Evolutionary conservation across 2,797 vertebrate species (phyloP).

Genomic region (Astyanax mexicanus): DNA sequence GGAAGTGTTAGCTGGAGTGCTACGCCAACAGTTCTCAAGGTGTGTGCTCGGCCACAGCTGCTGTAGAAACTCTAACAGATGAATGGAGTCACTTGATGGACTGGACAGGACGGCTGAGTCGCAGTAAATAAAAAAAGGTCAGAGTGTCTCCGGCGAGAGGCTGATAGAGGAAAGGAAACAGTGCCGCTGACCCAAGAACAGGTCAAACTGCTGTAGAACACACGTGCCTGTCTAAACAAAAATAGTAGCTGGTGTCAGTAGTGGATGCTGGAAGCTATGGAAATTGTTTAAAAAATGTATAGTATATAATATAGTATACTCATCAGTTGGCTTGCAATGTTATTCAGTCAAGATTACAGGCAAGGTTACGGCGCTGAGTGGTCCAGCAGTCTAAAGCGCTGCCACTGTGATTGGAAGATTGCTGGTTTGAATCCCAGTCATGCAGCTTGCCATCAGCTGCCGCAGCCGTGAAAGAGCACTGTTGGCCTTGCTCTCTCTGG

Average conservation of each 20-base stretch:
- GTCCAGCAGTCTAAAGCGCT: too few species aligned
- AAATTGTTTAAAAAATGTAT: too few species aligned
- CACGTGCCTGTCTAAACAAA: neutral
- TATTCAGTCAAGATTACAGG: too few species aligned
- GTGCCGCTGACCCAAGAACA: neutral
- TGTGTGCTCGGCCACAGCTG: neutral
- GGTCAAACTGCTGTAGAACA: neutral
- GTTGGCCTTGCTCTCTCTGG: too few species aligned
- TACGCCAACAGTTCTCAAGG: neutral
- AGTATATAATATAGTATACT: too few species aligned
- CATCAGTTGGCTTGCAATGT: too few species aligned
- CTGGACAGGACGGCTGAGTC: neutral
- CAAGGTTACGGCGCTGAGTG: too few species aligned
- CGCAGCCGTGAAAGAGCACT: too few species aligned
- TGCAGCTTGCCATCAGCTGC: too few species aligned
- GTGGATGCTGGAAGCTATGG: neutral
- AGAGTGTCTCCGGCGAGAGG: neutral
- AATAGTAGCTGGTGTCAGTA: too few species aligned
- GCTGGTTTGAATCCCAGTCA: too few species aligned
- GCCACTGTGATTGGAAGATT: too few species aligned
- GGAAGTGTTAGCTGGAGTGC: neutral
- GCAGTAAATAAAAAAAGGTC: constrained; percentile 4
- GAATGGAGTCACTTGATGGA: neutral
- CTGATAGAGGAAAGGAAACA: constrained; percentile 4
- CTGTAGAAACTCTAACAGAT: neutral